Evolutionary conservation across 30 jellyfish, hydroid and myxozoan genomes (phyloP), one percentile per base, ranked within the genome.

Genomic region (Pseudorhiza aurosa): DNA sequence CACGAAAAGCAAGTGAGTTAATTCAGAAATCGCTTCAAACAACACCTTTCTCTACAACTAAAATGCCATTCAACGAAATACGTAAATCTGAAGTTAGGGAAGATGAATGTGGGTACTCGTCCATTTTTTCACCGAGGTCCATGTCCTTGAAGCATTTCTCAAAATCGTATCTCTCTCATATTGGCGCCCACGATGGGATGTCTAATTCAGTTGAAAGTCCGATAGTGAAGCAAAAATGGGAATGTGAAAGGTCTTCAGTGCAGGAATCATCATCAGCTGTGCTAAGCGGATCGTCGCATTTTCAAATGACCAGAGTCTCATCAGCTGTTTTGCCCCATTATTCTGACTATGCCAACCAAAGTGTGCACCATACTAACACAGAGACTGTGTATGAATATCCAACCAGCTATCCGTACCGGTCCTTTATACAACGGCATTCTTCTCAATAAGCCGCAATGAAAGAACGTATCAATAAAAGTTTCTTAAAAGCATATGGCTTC

Each of bases 271-370:
- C 26, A 2, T 18, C 33, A 21, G 45, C 10, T 29, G 36, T 37
- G 14, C 28, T 15, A 7, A 26, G 67, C 2, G 67, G 68, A 8
- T 25, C 67, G 18, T 30, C 82, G 22, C 82, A 68, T 43, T 68
- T 68, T 47, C 82, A 65, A 22, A 68, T 68, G 82, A 68, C 82
- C 21, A 68, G 67, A 27, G 49, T 68, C 8, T 39, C 82, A 18
- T 68, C 82, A 42, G 18, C 68, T 42, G 82, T 68, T 27, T 43
- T 68, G 82, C 82, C 82, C 21, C 82, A 68, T 68, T 68, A 68
- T 21, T 30, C 82, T 19, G 43, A 68, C 45, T 68, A 68, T 45
- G 47, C 43, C 15, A 65, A 68, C 12, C 82, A 68, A 27, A 37
- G 82, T 18, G 6, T 8, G 7, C 82, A 68, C 11, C 17, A 33